These are phyloP conservation scores for Threskiornis aethiopicus DNA, from an alignment of 2,797 vertebrate genomes.

Conservation along the genomic window DNA sequence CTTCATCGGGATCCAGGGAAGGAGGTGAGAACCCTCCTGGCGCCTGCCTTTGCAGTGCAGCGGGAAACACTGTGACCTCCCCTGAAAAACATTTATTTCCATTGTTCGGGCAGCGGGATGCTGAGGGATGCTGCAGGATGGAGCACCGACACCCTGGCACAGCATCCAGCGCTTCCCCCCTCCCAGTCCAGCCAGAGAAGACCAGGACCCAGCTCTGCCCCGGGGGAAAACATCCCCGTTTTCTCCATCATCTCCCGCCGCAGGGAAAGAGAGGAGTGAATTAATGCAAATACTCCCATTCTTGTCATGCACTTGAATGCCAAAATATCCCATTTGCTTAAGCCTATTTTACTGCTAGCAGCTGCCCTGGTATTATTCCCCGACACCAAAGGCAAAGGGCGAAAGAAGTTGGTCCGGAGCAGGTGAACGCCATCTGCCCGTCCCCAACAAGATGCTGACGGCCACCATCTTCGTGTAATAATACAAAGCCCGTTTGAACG, in stretches of 20 bases:
- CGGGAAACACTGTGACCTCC: fast-evolving
- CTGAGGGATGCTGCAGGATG: not conserved
- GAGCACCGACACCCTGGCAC: not conserved
- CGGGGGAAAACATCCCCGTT: not conserved
- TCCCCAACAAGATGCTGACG: slow-evolving; percentile 64
- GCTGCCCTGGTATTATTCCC: slow-evolving; percentile 78
- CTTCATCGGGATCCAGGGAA: not conserved
- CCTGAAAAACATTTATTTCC: not conserved
- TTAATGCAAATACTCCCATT: slow-evolving; percentile 67
- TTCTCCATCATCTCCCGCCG: not conserved
- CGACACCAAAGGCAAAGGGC: slow-evolving; percentile 71
- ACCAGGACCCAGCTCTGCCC: not conserved
- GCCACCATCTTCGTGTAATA: slow-evolving; percentile 33
- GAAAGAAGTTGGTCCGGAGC: slow-evolving; percentile 73
- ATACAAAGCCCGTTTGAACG: not conserved
- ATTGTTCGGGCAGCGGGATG: not conserved
- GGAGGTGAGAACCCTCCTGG: fast-evolving
- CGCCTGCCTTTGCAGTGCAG: not conserved
- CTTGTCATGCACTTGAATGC: slow-evolving; percentile 74
- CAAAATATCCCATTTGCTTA: slow-evolving; percentile 69
- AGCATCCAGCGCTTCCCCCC: not conserved
- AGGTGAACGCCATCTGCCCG: slow-evolving; percentile 82
- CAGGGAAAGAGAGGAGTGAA: slow-evolving; percentile 7
- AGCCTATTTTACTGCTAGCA: slow-evolving; percentile 77
- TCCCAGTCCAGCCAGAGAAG: not conserved